Conservation (phyloP, 2,113 vertebrate species). For the Forbesichthys agassizii region DNA sequence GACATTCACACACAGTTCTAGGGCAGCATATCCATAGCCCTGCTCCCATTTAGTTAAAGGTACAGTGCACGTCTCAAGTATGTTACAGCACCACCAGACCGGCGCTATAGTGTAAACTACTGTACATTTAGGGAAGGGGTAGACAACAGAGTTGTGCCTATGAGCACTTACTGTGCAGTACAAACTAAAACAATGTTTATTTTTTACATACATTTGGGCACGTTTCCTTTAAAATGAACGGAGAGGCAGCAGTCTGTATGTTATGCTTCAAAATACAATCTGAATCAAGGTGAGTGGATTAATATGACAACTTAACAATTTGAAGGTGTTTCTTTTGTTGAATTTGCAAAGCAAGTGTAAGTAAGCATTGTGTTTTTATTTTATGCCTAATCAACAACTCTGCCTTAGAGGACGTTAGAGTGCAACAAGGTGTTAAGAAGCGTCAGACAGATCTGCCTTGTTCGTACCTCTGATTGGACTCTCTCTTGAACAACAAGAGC, state of each 20-base stretch:
- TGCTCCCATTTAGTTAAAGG: no score
- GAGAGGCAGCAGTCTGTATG: no score
- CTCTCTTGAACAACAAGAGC: slow-evolving; percentile 28
- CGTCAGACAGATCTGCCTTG: slow-evolving; percentile 14
- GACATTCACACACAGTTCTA: no score
- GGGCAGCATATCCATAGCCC: no score
- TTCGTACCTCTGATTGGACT: slow-evolving; percentile 8
- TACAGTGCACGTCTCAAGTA: no score
- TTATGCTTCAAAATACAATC: no score
- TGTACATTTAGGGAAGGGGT: background rate
- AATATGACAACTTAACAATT: background rate
- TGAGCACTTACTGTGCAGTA: no score
- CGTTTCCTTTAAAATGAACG: no score
- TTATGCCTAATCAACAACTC: background rate
- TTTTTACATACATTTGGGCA: no score
- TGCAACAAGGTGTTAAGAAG: slow-evolving; percentile 14
- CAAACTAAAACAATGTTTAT: no score
- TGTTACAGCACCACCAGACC: background rate
- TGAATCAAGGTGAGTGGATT: no score
- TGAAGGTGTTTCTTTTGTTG: background rate
- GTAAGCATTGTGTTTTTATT: background rate
- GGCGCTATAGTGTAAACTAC: background rate
- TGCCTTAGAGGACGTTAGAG: background rate
- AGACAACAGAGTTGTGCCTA: no score
- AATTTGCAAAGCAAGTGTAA: background rate